Base-by-base conservation (phyloP, 2,797 vertebrate species). In the Sebastes diploproa region DNA sequence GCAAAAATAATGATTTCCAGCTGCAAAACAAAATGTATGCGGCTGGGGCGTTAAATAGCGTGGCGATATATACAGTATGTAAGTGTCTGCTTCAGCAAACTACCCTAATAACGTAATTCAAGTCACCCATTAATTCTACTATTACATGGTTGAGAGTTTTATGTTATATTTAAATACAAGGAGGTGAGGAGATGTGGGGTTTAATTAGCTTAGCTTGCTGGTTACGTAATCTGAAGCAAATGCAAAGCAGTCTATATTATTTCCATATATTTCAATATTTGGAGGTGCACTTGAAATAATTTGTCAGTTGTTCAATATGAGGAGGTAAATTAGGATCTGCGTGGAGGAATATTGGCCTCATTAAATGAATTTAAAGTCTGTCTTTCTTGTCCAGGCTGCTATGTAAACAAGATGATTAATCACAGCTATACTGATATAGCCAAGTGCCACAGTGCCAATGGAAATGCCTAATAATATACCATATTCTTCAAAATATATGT, bases 381-480 rank as follows among this genome's bases (percentile, higher is more conserved):
- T 79, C 36, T 80, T 76, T 77, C n/a, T 52, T 70, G 30, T 75
- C 23, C 42, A 61, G 25, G 46, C 64, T 59, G 38, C 34, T 42
- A 59, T 74, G 60, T 79, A 73, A 83, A 87, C 71, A 75, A 77
- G n/a, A 82, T 87, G 64, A 84, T 83, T 79, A 82, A 75, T 80
- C 18, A 42, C 63, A 65, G 42, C 59, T 67, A 46, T 62, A 7
- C 22, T 34, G 12, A 72, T 60, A 23, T 25, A 78, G 65, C 50
- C 27, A 54, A 68, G 3, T 54, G 42, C 9, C 16, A 52, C 11
- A 16, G 32, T 83, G 79, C 52, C 2, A 30, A 75, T n/a, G 30
- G 20, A 78, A 58, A 27, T 60, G 56, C 34, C 65, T 64, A n/a
- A 52, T 38, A 62, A 65, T 36, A 61, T 32, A n/a, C 36, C 56